A percentile compares a stretch with the other conserved stretches of the same genome.
These are phyloP conservation scores for Pterostichus madidus DNA, from an alignment of 2,888 invertebrate genomes.

Conservation along the genomic window DNA sequence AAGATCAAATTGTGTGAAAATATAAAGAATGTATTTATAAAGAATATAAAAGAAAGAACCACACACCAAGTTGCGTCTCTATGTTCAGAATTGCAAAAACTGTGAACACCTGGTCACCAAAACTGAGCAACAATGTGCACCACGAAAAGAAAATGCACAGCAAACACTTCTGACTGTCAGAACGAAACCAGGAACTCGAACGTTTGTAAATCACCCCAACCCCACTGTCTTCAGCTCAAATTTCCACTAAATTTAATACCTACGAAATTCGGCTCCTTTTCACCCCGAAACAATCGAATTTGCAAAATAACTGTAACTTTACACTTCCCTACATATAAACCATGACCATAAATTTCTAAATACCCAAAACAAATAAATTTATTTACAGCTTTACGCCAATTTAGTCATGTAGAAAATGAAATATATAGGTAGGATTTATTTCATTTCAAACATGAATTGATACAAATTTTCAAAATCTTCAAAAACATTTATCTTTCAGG, in stretches of 20 bases:
- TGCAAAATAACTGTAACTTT: conserved; percentile 50
- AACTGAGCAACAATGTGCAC: conserved; percentile 57
- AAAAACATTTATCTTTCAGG: too few species aligned
- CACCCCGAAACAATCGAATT: conserved; percentile 41
- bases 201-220: conserved; percentile 29
- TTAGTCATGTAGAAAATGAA: too few species aligned
- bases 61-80: neutral
- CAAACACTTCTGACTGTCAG: conserved; percentile 12
- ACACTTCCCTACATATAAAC: conserved; percentile 9
- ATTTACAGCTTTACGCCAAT: neutral
- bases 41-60: neutral
- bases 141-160: conserved; percentile 4
- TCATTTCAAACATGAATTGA: too few species aligned
- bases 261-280: conserved; percentile 26
- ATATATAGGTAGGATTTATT: too few species aligned
- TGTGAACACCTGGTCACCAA: conserved; percentile 60
- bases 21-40: neutral
- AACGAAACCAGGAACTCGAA: conserved; percentile 9
- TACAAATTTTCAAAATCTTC: too few species aligned
- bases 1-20: conserved; percentile 6
- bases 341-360: conserved; percentile 21
- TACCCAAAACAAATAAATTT: conserved; percentile 16
- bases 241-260: conserved; percentile 52
- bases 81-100: conserved; percentile 13
- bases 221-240: conserved; percentile 17